phyloP scores from a whole-genome alignment of 2,888 invertebrate genomes.

The Leptogaster cylindrica region DNA sequence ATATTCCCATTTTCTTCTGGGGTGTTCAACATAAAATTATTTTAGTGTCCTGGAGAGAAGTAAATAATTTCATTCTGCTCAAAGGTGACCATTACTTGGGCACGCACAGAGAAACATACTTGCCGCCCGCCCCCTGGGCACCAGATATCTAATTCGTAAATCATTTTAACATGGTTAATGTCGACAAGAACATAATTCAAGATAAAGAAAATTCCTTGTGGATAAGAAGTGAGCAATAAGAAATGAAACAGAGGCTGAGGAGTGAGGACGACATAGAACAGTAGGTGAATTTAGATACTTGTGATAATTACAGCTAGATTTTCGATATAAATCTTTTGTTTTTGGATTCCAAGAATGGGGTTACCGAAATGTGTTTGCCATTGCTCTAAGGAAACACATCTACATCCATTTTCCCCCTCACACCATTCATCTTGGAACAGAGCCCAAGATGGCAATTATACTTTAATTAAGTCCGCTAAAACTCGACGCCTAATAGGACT shows the following conservation, averaged over 20 bases:
- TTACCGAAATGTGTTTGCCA: background rate
- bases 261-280: background rate
- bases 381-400: background rate
- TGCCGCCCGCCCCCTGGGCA: background rate
- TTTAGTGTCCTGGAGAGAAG: background rate
- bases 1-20: too few relatives aligned
- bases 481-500: background rate
- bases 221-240: slow-evolving; percentile 6
- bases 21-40: too few relatives aligned
- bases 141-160: slow-evolving; percentile 1
- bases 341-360: background rate
- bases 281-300: background rate
- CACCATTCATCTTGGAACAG: too few relatives aligned
- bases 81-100: slow-evolving; percentile 3
- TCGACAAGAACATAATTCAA: slow-evolving; percentile 14
- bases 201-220: slow-evolving; percentile 8
- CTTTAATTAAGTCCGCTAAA: slow-evolving; percentile 1
- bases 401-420: too few relatives aligned
- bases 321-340: slow-evolving; percentile 9
- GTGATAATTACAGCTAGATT: slow-evolving; percentile 5
- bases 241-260: background rate
- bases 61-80: background rate
- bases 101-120: background rate
- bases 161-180: slow-evolving; percentile 12
- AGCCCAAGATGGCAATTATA: background rate